phyloP scores from a whole-genome alignment of 2,113 vertebrate genomes.

The Xyrauchen texanus region DNA sequence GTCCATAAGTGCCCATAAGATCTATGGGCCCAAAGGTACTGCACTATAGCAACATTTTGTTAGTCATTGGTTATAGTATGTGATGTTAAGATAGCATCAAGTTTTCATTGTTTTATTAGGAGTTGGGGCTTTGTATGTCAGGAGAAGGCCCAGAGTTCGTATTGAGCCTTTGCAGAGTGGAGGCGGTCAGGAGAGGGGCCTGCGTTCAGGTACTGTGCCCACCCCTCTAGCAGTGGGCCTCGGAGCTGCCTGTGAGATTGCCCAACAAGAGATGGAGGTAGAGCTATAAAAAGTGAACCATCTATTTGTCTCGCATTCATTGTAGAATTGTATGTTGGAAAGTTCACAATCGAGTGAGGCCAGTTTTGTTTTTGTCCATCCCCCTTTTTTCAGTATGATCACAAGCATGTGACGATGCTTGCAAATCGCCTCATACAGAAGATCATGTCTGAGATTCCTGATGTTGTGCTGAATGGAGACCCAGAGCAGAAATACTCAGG shows the following conservation, averaged over 20 bases:
- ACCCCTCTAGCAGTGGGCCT: conserved; percentile 91
- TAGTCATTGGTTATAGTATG: not conserved
- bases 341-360: no score
- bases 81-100: not conserved
- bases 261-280: conserved; percentile 92
- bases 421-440: conserved; percentile 81
- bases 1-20: conserved; percentile 96
- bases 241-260: conserved; percentile 89
- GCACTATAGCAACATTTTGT: not conserved
- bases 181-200: conserved; percentile 93
- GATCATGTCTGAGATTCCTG: conserved; percentile 83
- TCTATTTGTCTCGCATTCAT: no score
- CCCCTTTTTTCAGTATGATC: conserved; percentile 83
- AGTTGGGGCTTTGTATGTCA: conserved; percentile 90
- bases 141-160: conserved; percentile 87
- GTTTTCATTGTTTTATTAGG: conserved; percentile 68
- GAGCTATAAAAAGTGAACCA: not conserved
- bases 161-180: conserved; percentile 92
- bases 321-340: no score
- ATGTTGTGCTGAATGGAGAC: conserved; percentile 94
- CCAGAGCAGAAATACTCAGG: conserved; percentile 86
- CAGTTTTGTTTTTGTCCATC: not conserved
- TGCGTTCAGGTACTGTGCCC: conserved; percentile 95
- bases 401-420: conserved; percentile 80
- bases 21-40: conserved; percentile 98